These are phyloP conservation scores for Lithodes maja DNA, from an alignment of 2,888 invertebrate genomes.

Conservation along the genomic window DNA sequence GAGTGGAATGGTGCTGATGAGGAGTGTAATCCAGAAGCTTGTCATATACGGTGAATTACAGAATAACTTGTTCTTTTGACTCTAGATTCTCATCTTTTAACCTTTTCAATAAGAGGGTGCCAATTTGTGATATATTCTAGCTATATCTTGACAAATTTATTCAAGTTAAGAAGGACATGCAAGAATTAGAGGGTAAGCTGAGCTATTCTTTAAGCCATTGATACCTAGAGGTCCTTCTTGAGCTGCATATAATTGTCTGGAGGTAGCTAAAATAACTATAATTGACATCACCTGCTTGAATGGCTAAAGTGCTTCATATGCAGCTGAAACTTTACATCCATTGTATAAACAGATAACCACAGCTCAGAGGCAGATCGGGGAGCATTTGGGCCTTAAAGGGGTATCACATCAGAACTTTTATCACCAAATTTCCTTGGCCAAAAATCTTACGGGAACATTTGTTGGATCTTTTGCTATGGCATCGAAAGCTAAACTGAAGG, in stretches of 20 bases:
- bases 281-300: not conserved
- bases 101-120: not conserved
- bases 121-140: not conserved
- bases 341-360: not conserved
- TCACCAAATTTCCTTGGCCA: too few species aligned
- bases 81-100: conserved; percentile 3
- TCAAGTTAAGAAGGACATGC: not conserved
- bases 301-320: not conserved
- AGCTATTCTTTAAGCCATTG: not conserved
- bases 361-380: not conserved
- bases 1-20: conserved; percentile 70
- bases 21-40: conserved; percentile 52
- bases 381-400: too few species aligned
- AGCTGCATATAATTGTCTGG: not conserved
- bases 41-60: conserved; percentile 46
- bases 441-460: too few species aligned
- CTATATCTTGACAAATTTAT: not conserved
- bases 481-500: too few species aligned
- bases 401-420: too few species aligned
- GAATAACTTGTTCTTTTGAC: conserved; percentile 23
- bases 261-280: not conserved
- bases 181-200: not conserved
- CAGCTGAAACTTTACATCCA: not conserved
- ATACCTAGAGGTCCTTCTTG: not conserved
- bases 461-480: too few species aligned